These are phyloP conservation scores for Steatocranus sp. DNA, from an alignment of 2,797 vertebrate genomes.

Conservation along the genomic window DNA sequence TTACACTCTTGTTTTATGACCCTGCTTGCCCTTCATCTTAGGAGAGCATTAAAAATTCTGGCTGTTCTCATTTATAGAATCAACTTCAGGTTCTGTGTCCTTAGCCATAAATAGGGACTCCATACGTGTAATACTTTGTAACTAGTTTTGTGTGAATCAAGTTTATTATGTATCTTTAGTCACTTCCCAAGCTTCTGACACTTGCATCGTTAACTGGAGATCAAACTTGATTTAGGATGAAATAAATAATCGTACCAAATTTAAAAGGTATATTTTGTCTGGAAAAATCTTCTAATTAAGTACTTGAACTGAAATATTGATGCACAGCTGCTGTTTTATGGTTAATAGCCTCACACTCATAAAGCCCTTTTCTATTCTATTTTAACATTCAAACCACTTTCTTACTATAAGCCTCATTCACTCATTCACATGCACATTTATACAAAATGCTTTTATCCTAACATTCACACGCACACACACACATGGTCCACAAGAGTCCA, in stretches of 20 bases:
- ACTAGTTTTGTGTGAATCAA: not conserved
- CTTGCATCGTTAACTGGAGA: not conserved
- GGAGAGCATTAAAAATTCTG: fast-evolving
- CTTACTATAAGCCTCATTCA: not conserved
- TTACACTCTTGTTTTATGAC: not conserved
- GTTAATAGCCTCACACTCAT: not conserved
- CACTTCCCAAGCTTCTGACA: not conserved
- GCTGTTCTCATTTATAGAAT: not conserved
- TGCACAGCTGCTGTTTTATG: not conserved
- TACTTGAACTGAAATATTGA: fast-evolving
- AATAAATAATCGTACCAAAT: not conserved
- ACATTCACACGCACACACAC: not conserved
- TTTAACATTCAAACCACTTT: not conserved
- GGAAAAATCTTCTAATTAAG: not conserved
- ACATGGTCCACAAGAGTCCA: not conserved
- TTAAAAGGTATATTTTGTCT: not conserved
- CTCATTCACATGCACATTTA: not conserved
- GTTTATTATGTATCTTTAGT: not conserved
- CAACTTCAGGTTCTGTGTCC: not conserved
- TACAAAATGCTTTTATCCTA: not conserved
- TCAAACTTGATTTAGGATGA: not conserved
- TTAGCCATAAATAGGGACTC: fast-evolving
- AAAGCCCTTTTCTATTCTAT: fast-evolving
- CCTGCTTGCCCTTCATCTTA: not conserved
- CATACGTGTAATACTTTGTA: not conserved